A percentile compares a stretch with the other conserved stretches of the same genome.
Conservation (phyloP, 2,113 vertebrate species). For the Nerophis lumbriciformis region DNA sequence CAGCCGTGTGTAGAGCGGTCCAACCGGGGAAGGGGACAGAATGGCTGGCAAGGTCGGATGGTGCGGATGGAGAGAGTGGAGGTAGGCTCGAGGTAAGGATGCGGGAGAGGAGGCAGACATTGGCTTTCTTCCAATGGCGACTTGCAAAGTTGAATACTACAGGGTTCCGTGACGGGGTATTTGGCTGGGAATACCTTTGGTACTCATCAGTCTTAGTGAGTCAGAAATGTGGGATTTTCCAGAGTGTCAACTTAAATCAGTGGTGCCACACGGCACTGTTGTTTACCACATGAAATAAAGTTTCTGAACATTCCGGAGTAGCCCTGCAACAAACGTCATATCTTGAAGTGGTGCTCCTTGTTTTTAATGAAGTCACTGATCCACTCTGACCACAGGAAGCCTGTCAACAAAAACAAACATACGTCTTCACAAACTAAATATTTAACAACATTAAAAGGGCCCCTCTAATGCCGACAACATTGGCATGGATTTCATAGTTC, state of each 20-base stretch:
- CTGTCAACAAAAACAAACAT: conserved; percentile 52
- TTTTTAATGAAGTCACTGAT: conserved; percentile 58
- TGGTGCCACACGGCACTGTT: conserved; percentile 11
- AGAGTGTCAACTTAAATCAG: conserved; percentile 10
- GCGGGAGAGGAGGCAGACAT: conserved; percentile 96
- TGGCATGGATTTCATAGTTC: too few species aligned
- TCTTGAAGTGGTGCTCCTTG: conserved; percentile 45
- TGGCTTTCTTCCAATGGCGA: conserved; percentile 77
- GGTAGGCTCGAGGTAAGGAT: conserved; percentile 86
- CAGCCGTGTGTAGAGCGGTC: conserved; percentile 80
- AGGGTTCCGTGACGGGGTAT: conserved; percentile 27
- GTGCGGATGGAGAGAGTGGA: conserved; percentile 77
- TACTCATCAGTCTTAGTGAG: conserved; percentile 35
- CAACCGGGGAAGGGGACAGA: conserved; percentile 77
- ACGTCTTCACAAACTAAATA: conserved; percentile 1
- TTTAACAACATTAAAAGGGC: too few species aligned
- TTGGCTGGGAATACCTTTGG: conserved; percentile 7
- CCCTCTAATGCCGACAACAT: too few species aligned
- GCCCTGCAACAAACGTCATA: conserved; percentile 55
- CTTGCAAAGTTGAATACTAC: conserved; percentile 37
- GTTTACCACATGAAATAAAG: conserved; percentile 20
- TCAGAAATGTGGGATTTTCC: conserved; percentile 7
- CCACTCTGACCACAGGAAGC: conserved; percentile 64
- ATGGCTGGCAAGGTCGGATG: conserved; percentile 76
- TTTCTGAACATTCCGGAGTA: conserved; percentile 20